Conservation (phyloP, 2,113 vertebrate genomes). For the Ranitomeya variabilis region DNA sequence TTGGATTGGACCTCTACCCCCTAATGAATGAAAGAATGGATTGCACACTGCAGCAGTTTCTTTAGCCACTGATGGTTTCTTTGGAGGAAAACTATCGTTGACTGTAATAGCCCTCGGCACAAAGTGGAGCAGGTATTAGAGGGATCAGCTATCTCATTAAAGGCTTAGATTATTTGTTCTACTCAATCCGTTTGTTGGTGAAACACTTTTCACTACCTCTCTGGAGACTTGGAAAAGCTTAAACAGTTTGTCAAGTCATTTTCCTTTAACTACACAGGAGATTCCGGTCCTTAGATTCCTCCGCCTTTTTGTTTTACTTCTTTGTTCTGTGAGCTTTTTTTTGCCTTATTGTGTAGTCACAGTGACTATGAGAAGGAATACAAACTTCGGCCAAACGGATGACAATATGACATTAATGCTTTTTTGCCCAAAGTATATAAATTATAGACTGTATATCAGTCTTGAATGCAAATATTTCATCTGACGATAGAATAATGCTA, state of each 20-base stretch:
- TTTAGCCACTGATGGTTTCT: slow-evolving; percentile 73
- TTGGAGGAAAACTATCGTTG: slow-evolving; percentile 71
- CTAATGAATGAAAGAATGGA: slow-evolving; percentile 73
- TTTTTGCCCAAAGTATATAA: neutral
- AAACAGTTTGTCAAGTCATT: slow-evolving; percentile 81
- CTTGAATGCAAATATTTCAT: neutral
- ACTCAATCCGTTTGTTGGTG: slow-evolving; percentile 85
- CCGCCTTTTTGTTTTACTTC: slow-evolving; percentile 20
- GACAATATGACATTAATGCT: neutral
- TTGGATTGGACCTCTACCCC: slow-evolving; percentile 77
- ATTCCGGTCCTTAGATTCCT: slow-evolving; percentile 32
- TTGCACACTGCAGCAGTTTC: slow-evolving; percentile 81
- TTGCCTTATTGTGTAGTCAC: slow-evolving; percentile 10
- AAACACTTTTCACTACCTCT: slow-evolving; percentile 88
- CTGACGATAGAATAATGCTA: neutral
- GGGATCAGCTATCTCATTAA: slow-evolving; percentile 91
- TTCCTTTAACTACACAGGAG: slow-evolving; percentile 63
- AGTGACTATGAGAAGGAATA: slow-evolving; percentile 11
- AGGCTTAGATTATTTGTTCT: slow-evolving; percentile 90
- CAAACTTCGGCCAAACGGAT: neutral
- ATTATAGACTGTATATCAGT: neutral
- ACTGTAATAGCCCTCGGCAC: slow-evolving; percentile 75
- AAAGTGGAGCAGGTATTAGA: slow-evolving; percentile 80
- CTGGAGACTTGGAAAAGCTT: slow-evolving; percentile 79
- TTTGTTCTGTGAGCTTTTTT: slow-evolving; percentile 1